Evolutionary conservation across 2,888 invertebrate species (phyloP), one percentile per base, ranked within the genome.

Genomic region (Tipula vernalis): DNA sequence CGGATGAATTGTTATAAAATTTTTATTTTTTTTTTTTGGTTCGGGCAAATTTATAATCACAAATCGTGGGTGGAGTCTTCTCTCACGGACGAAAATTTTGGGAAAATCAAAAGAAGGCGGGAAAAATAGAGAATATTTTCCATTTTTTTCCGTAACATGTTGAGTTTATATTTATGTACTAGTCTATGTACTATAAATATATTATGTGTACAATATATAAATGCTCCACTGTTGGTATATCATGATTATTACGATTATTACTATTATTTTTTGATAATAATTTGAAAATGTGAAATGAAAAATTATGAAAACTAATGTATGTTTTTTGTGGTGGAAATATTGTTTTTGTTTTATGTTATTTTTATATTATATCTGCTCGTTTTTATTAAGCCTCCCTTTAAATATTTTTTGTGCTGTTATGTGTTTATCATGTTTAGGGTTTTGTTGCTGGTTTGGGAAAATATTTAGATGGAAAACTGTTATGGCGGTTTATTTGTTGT

Each of bases 251-350:
- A 28, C 3, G 71, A 71, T 57, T 57, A 57, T 57, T 57, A 28
- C 15, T 51, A 28, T 71, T 71, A 12, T 71, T 71, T 71, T 71
- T 71, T 71, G 18, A 71, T 71, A 71, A 71, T 71, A 71, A 71
- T 71, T 71, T 71, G 71, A 71, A 71, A 71, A 71, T 71, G 71
- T 71, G 71, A 71, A 71, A 71, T 71, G 71, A 71, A 71, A 71
- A 71, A 71, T 71, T 71, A 71, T 71, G 71, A 71, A 71, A 71
- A 71, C 71, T 71, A 71, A 71, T 71, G 71, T 71, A 71, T 71
- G 71, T 71, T 71, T 71, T 71, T 71, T 71, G 71, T 71, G 71
- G 71, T 71, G 71, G 71, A 71, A 71, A 71, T 71, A 71, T 71
- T 71, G 71, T 71, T 71, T 71, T 71, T 71, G 71, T 71, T 71